Percentiles rank a stretch among this genome's conserved stretches.
phyloP scores from a whole-genome alignment of 2,113 vertebrate species.

The Naja naja region DNA sequence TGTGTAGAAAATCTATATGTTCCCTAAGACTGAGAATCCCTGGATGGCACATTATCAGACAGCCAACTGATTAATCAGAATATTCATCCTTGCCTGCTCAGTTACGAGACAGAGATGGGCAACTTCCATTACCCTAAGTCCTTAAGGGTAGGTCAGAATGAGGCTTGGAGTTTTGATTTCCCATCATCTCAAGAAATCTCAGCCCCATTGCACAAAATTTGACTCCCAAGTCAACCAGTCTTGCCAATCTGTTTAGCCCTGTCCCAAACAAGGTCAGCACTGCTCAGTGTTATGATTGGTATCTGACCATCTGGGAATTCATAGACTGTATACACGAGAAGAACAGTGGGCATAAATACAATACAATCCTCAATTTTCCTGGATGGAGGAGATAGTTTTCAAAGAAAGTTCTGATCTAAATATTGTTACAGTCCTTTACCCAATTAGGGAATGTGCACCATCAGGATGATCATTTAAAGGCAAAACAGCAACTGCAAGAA shows the following conservation, averaged over 20 bases:
- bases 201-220: background rate
- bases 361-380: background rate
- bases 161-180: background rate
- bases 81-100: background rate
- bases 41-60: background rate
- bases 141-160: background rate
- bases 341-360: background rate
- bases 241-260: background rate
- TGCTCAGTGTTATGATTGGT: background rate
- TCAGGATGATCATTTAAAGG: background rate
- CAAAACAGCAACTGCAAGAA: background rate
- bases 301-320: background rate
- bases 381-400: background rate
- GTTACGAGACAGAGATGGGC: background rate
- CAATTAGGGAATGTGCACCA: background rate
- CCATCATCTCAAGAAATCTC: background rate
- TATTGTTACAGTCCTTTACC: background rate
- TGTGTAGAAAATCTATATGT: background rate
- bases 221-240: background rate
- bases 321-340: background rate
- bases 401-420: background rate
- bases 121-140: background rate
- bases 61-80: background rate
- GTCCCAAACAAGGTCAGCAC: background rate
- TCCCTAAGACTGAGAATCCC: background rate